A percentile compares a stretch with the other conserved stretches of the same genome.
Conservation (phyloP, 1,140 invertebrate genomes). For the Cephus cinctus region DNA sequence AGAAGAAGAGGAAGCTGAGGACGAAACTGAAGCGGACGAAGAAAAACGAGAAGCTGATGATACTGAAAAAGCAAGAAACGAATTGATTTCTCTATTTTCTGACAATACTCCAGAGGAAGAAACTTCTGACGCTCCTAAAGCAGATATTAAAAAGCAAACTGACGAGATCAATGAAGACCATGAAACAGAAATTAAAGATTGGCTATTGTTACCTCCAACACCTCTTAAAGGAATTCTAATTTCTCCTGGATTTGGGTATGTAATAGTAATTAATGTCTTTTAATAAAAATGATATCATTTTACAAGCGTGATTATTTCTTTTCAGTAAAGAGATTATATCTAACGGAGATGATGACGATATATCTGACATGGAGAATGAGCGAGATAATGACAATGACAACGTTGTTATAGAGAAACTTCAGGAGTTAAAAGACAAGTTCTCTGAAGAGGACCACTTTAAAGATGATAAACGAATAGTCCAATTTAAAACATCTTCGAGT, state of each 20-base stretch:
- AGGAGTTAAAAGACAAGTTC: slow-evolving; percentile 8
- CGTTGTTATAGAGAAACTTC: neutral
- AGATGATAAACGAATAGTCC: slow-evolving; percentile 13
- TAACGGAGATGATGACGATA: slow-evolving; percentile 20
- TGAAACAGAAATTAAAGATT: slow-evolving; percentile 21
- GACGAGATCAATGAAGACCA: slow-evolving; percentile 11
- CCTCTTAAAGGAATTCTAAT: slow-evolving; percentile 57
- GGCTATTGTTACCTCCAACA: slow-evolving; percentile 32
- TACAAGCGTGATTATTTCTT: slow-evolving; percentile 11
- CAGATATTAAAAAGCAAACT: neutral
- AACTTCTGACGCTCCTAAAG: neutral
- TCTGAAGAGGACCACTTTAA: slow-evolving; percentile 8
- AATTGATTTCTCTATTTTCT: no score
- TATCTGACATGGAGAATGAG: neutral
- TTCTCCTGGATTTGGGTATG: slow-evolving; percentile 52
- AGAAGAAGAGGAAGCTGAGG: slow-evolving; percentile 16
- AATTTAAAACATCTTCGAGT: slow-evolving; percentile 12
- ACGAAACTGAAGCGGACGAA: neutral
- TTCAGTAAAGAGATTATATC: slow-evolving; percentile 28
- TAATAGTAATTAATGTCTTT: slow-evolving; percentile 16
- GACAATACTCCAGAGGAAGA: no score
- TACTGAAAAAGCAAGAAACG: neutral
- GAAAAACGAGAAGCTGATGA: neutral
- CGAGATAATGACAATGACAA: slow-evolving; percentile 19
- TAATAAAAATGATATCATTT: slow-evolving; percentile 7